Base-by-base conservation (phyloP, 1,140 invertebrate species). In the roundworm (Caenorhabditis elegans) region DNA sequence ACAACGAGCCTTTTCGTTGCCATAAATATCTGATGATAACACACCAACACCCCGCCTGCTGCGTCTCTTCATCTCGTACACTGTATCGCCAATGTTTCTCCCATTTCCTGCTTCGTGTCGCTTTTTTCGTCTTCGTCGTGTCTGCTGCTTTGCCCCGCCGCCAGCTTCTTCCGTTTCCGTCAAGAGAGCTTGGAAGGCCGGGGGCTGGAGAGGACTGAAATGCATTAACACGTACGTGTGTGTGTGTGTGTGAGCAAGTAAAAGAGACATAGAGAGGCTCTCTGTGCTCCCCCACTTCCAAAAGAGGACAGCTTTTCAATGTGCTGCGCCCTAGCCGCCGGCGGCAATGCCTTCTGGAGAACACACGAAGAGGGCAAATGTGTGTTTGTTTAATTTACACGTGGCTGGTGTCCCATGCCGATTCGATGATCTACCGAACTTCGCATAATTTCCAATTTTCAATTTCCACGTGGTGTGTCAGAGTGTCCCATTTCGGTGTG, bases 191-290 rank as follows among this genome's bases (percentile, higher is more conserved):
- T 70, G 60, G 60, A 70, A 70, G 60, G n/a, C n/a, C 34, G 34
- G 34, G 34, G 11, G 34, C 39, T 8, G 19, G n/a, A n/a, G n/a
- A 8, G 60, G 60, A 70, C 60, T 70, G 60, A 70, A 70, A 70
- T 70, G 60, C 60, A 70, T 70, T 70, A 70, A 70, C 60, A 70
- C 60, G 60, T 70, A 70, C 60, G 60, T 70, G 60, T 70, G 28
- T 60, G 34, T 65, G 55, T 43, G 49, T 53, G 49, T 24, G 49
- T 4, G 49, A 43, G 22, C 60, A 70, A 70, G 60, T 70, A 70
- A 70, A 70, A 70, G 17, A 70, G 60, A 70, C 53, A 34, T 22
- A 65, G 55, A 65, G n/a, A 28, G 39, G 39, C 15, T 43, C 19
- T 43, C 17, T 53, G 49, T 4, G 13, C n/a, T 26, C 34, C n/a